These are phyloP conservation scores for Nudaria mundana DNA, from an alignment of 2,888 invertebrate genomes.

Conservation along the genomic window DNA sequence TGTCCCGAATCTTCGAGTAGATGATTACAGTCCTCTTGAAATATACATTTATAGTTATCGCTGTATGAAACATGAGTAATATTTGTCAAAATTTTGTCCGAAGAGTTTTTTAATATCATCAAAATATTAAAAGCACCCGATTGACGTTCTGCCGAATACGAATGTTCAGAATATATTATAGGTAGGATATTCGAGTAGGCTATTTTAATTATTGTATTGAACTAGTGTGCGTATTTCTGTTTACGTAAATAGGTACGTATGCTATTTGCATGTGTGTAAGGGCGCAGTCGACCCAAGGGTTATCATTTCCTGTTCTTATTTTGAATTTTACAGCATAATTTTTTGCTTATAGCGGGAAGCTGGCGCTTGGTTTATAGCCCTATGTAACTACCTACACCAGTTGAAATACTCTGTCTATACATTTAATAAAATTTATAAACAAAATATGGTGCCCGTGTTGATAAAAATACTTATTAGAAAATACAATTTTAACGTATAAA, in stretches of 20 bases:
- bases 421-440: no score
- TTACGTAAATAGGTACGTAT: constrained; percentile 13
- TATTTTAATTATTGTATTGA: constrained; percentile 40
- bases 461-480: no score
- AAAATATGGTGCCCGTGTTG: no score
- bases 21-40: constrained; percentile 72
- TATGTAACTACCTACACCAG: constrained; percentile 7
- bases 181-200: no score
- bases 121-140: background rate
- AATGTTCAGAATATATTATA: no score
- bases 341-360: constrained; percentile 56
- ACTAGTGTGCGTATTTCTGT: constrained; percentile 32
- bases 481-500: no score
- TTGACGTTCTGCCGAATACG: background rate
- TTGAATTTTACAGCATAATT: constrained; percentile 75
- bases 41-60: constrained; percentile 68
- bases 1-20: constrained; percentile 65
- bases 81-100: background rate
- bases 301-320: constrained; percentile 80
- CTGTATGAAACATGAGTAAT: constrained; percentile 16
- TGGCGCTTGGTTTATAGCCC: constrained; percentile 37
- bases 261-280: constrained; percentile 46
- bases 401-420: no score
- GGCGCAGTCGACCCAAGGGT: constrained; percentile 71
- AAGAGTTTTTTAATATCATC: background rate